phyloP scores from a whole-genome alignment of 1,140 invertebrate genomes.

The Notospermus geniculatus region DNA sequence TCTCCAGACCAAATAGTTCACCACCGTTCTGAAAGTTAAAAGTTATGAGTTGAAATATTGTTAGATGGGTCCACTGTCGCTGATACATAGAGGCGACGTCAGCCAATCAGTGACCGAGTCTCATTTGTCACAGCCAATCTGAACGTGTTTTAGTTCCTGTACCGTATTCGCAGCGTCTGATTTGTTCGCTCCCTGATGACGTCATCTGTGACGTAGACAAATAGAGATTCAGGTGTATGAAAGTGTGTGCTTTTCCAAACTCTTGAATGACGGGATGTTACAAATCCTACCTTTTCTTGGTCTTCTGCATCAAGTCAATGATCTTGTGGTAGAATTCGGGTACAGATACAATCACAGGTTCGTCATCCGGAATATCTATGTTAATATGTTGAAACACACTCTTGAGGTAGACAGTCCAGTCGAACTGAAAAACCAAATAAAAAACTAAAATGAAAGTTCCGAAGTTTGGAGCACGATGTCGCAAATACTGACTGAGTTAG shows the following conservation, averaged over 20 bases:
- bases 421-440: slow-evolving; percentile 58
- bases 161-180: no score
- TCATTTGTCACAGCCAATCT: no score
- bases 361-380: slow-evolving; percentile 59
- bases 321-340: slow-evolving; percentile 75
- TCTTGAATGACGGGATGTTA: not conserved
- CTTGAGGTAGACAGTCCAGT: slow-evolving; percentile 73
- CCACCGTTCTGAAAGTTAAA: slow-evolving; percentile 12
- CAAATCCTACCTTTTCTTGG: slow-evolving; percentile 37
- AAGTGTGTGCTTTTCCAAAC: not conserved
- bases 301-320: slow-evolving; percentile 67
- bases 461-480: no score
- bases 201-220: no score
- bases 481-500: no score
- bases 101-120: no score
- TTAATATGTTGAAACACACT: slow-evolving; percentile 61
- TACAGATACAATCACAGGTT: slow-evolving; percentile 74
- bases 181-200: no score
- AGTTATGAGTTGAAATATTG: not conserved
- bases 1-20: slow-evolving; percentile 21
- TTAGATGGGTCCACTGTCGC: not conserved
- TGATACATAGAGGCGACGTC: no score
- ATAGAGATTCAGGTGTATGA: not conserved
- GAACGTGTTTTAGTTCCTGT: no score
- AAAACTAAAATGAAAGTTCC: no score